Base-by-base conservation (phyloP, 2,113 vertebrate genomes). In the Penelope pileata region DNA sequence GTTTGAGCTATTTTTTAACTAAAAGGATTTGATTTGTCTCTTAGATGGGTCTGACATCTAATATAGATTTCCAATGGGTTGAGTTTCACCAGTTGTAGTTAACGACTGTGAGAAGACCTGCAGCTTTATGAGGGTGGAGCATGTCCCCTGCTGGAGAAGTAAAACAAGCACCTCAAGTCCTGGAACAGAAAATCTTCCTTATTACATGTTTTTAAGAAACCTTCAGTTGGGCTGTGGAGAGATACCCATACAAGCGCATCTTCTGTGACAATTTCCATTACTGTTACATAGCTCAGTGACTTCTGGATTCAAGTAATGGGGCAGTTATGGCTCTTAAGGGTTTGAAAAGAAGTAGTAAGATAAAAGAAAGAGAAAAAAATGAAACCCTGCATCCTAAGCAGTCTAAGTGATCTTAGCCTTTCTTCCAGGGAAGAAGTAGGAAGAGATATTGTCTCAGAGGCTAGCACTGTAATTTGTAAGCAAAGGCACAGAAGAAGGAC, bases 21-120 rank as follows among this genome's bases (percentile, higher is more conserved):
- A 93, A 96, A 97, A 96, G 90, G 92, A 97, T 98, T 97, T 98
- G 91, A 96, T 98, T 96, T 97, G 95, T 98, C 94, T 97, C 90
- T 72, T 96, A 84, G 88, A 97, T 53, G 88, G 78, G 45, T 96
- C 91, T 97, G 97, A 98, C 96, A 96, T 97, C 88, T 96, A 88
- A 94, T 96, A 98, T 95, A 96, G 96, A 98, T 98, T 98, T 98
- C 93, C 97, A 97, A 94, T 97, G 95, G 62, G 63, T 76, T 97
- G 93, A 97, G 82, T 91, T 97, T 97, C 17, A 16, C 91, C 84
- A 97, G 95, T 97, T 94, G 95, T 87, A 96, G 68, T 47, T 79
- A 59, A n/a, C 80, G 89, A 97, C 93, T 96, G 79, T 60, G 63
- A 93, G 80, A 94, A 94, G 95, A 82, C 38, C 88, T 89, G 34